A percentile compares a stretch with the other conserved stretches of the same genome.
Conservation (phyloP, 2,888 invertebrate genomes). For the Steinernema hermaphroditum region DNA sequence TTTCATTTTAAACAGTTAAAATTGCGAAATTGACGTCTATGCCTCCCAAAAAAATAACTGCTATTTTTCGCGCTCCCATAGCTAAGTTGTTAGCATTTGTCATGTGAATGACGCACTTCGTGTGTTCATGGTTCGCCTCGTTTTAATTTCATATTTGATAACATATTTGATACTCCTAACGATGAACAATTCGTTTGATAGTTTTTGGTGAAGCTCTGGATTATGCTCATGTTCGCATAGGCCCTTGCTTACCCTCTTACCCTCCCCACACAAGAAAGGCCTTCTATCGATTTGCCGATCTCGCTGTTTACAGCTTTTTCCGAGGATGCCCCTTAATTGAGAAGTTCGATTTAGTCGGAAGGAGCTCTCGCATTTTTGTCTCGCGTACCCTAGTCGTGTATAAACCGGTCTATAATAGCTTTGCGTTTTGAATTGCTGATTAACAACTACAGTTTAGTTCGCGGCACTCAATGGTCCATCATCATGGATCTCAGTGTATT, state of each 20-base stretch:
- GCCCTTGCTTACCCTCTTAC: neutral
- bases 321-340: slow-evolving; percentile 4
- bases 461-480: neutral
- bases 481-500: slow-evolving; percentile 62
- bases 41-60: no score
- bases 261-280: neutral
- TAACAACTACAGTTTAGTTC: neutral
- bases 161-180: no score
- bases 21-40: no score
- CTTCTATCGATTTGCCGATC: slow-evolving; percentile 1
- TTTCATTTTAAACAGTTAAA: no score
- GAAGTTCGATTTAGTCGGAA: neutral
- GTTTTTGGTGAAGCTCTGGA: no score
- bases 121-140: no score
- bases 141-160: no score
- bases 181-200: no score
- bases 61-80: no score
- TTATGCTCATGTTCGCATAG: no score
- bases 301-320: neutral
- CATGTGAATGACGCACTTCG: no score
- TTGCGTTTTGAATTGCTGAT: neutral
- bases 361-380: neutral
- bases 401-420: neutral
- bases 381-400: neutral
- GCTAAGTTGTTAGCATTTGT: no score